phyloP scores from a whole-genome alignment of 1,140 invertebrate species.

The Ptiloglossa arizonensis region DNA sequence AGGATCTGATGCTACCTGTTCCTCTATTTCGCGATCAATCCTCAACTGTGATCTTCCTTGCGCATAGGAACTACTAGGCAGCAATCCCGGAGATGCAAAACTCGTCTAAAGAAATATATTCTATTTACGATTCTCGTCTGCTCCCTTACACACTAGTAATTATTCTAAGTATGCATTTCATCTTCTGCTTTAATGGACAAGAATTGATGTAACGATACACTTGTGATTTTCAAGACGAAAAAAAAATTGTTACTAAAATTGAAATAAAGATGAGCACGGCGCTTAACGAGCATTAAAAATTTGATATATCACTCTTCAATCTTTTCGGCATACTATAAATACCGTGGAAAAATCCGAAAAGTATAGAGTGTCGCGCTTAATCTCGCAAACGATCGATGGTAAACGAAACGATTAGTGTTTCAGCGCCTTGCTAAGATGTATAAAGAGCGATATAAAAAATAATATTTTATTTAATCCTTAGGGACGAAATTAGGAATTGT shows the following conservation, averaged over 20 bases:
- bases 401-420: conserved; percentile 29
- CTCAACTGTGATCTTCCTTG: conserved; percentile 58
- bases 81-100: conserved; percentile 63
- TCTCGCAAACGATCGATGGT: conserved; percentile 26
- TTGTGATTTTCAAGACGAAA: conserved; percentile 61
- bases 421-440: conserved; percentile 55
- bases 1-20: conserved; percentile 63
- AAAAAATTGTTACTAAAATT: conserved; percentile 61
- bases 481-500: conserved; percentile 76
- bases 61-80: conserved; percentile 73
- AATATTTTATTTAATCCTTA: conserved; percentile 73
- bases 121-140: conserved; percentile 63
- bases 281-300: conserved; percentile 26
- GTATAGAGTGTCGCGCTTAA: conserved; percentile 13
- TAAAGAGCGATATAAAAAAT: conserved; percentile 76
- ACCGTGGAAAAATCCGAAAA: conserved; percentile 43
- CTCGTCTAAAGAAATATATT: conserved; percentile 66
- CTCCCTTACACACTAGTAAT: conserved; percentile 67
- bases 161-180: conserved; percentile 64
- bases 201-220: conserved; percentile 60
- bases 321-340: conserved; percentile 53
- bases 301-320: conserved; percentile 46
- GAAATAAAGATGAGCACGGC: conserved; percentile 58
- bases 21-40: conserved; percentile 50
- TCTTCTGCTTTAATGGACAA: conserved; percentile 62